Evolutionary conservation across 2,888 invertebrate species (phyloP).

Genomic region (Clostera curtula): DNA sequence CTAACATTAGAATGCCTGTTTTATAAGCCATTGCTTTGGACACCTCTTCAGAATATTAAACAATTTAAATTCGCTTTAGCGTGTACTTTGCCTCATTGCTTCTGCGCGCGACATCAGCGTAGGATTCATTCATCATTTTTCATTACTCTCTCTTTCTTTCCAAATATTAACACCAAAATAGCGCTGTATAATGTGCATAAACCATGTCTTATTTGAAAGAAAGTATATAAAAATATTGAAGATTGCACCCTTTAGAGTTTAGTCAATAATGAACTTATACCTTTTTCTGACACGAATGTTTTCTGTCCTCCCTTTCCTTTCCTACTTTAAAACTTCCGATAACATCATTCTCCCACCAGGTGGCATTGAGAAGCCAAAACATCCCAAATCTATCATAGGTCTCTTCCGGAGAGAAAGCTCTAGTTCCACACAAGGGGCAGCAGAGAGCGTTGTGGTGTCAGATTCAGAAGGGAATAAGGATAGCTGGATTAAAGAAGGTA

Average conservation of each 20-base stretch:
- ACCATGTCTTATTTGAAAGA: slow-evolving; percentile 15
- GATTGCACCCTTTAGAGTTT: slow-evolving; percentile 16
- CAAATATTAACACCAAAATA: no score
- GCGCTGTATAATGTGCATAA: slow-evolving; percentile 3
- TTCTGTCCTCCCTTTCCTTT: slow-evolving; percentile 37
- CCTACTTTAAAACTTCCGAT: slow-evolving; percentile 28
- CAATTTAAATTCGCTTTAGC: no score
- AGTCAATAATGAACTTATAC: slow-evolving; percentile 24
- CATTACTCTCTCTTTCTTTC: no score
- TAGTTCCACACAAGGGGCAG: slow-evolving; percentile 78
- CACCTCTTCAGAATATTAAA: no score
- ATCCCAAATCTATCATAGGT: slow-evolving; percentile 91
- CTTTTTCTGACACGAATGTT: slow-evolving; percentile 40
- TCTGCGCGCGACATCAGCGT: no score
- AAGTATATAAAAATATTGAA: no score
- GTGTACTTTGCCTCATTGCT: no score
- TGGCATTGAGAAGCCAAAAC: slow-evolving; percentile 90
- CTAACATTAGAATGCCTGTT: no score
- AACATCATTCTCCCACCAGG: slow-evolving; percentile 66
- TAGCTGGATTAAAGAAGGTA: slow-evolving; percentile 53
- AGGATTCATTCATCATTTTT: no score
- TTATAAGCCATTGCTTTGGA: no score
- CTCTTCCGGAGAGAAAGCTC: slow-evolving; percentile 89
- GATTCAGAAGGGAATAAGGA: slow-evolving; percentile 73
- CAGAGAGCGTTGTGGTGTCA: slow-evolving; percentile 67